Evolutionary conservation across 1,140 invertebrate species (phyloP), one percentile per base, ranked within the genome.

Genomic region (Maniola jurtina): DNA sequence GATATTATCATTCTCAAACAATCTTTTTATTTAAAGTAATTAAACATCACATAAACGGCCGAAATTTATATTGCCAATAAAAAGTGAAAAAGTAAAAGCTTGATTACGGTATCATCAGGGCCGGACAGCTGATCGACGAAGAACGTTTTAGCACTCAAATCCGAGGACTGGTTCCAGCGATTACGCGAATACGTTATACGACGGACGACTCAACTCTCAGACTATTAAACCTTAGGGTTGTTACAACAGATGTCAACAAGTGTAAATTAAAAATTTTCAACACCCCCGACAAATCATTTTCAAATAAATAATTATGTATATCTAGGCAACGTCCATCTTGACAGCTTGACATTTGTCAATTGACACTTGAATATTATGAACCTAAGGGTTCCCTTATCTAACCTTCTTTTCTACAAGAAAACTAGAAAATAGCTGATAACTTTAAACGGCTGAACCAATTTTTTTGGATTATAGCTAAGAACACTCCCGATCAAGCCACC

Each of bases 151-250:
- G 52, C 34, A 7, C 25, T 52, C 48, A 2, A 38, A 38, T 16
- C 8, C 14, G 25, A 34, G 10, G 52, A 34, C 25, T 36, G 38
- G 36, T 47, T 60, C 25, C 5, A 35, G 40, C 47, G 25, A 60
- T 60, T 45, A 60, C 58, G 58, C 33, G 42, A 9, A 38, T 11
- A 45, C n/a, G n/a, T n/a, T n/a, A n/a, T n/a, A n/a, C 9, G 10
- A 45, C 42, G 10, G 13, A 45, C 58, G 48, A 14, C 25, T 16
- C 35, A 45, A 45, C 33, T 48, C 58, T 60, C 57, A 59, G 38
- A 59, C 56, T 47, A n/a, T 45, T 16, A 13, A 45, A 9, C 42
- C 7, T 1, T 45, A 45, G 42, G 42, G 42, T n/a, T 45, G 42
- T 11, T 2, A 45, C 42, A 7, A 9, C 38, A 3, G 38, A 6